Evolutionary conservation across 1,140 invertebrate species (phyloP).

Genomic region (Euwallacea similis): DNA sequence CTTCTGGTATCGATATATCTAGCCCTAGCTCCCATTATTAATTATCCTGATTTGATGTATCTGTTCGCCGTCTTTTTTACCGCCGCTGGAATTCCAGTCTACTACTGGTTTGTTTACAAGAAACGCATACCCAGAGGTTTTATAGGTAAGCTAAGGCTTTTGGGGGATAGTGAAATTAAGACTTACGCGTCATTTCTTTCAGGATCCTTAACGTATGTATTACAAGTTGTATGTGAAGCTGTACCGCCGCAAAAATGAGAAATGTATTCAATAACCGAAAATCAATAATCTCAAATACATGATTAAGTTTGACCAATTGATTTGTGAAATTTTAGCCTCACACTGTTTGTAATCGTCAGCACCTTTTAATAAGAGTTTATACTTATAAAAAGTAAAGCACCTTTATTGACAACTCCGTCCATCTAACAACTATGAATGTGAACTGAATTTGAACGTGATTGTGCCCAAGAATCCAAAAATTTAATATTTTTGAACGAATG

Average conservation of each 20-base stretch:
- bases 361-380: too few relatives aligned
- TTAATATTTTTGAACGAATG: too few relatives aligned
- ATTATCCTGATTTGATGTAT: constrained; percentile 76
- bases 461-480: too few relatives aligned
- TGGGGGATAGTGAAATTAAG: constrained; percentile 31
- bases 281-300: too few relatives aligned
- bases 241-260: constrained; percentile 60
- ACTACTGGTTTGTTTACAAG: constrained; percentile 79
- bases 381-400: too few relatives aligned
- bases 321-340: too few relatives aligned
- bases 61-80: constrained; percentile 77
- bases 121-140: constrained; percentile 60
- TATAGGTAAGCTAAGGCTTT: constrained; percentile 60
- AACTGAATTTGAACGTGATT: too few relatives aligned
- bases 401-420: too few relatives aligned
- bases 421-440: too few relatives aligned
- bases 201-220: constrained; percentile 69
- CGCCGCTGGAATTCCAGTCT: constrained; percentile 69
- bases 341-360: too few relatives aligned
- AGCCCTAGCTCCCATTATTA: constrained; percentile 76
- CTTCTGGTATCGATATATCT: constrained; percentile 73
- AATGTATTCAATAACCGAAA: too few relatives aligned
- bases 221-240: constrained; percentile 72
- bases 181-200: constrained; percentile 51
- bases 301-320: too few relatives aligned